Base-by-base conservation (phyloP, 2,888 invertebrate species). In the Monopis laevigella region DNA sequence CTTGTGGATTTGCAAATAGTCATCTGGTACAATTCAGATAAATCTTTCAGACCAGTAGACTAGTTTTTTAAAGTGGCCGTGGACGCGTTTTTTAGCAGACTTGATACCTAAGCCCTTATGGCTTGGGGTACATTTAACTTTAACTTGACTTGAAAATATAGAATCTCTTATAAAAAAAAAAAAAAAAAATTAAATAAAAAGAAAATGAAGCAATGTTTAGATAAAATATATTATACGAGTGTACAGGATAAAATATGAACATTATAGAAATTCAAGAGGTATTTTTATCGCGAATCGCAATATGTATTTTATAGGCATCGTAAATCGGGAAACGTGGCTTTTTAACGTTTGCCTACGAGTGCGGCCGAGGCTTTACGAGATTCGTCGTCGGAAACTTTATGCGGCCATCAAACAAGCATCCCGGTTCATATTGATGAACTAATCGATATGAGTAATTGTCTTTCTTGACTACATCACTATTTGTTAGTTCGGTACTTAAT, bases 291-390 rank as follows among this genome's bases (percentile, higher is more conserved):
- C 62, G 65, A 65, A 70, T 75, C 65, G 70, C 75, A 74, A 77
- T 78, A 75, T 77, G 72, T 75, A 80, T 75, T 78, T 77, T 78
- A 77, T 77, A 69, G 72, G 59, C 53, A 64, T 60, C 66, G 67
- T 77, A 78, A 80, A 80, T 75, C 70, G 69, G 62, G 55, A 61
- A 65, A 64, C 70, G 70, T 62, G 71, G 74, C 67, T 74, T 75
- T 74, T 72, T 71, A 74, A 72, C 71, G 73, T 74, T 73, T 68
- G 67, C 69, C 68, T 65, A 64, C 69, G 65, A 72, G 62, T 62
- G 60, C 55, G 58, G 57, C 59, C 63, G 65, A 65, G 17, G 61
- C 72, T 78, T 77, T 75, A 77, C 64, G 74, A 68, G 67, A 68
- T 67, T 65, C 62, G 60, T 62, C 62, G 65, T 60, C 62, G 58